Evolutionary conservation across 2,797 vertebrate genomes (phyloP).

Genomic region (Pseudochaenichthys georgianus): DNA sequence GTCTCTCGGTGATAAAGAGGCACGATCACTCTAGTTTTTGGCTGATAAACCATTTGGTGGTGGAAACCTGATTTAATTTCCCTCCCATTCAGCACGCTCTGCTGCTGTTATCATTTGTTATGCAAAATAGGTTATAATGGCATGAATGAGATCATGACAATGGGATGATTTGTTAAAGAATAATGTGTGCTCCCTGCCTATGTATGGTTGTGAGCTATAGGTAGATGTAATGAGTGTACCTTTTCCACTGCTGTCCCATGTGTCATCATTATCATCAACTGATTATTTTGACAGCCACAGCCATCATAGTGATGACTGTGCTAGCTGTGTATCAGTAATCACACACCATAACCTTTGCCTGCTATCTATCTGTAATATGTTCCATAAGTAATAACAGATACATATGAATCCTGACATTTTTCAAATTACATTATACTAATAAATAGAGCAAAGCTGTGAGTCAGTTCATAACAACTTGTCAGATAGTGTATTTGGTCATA

Average conservation of each 20-base stretch:
- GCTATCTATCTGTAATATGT: neutral
- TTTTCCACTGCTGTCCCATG: slow-evolving; percentile 11
- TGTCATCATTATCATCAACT: slow-evolving; percentile 16
- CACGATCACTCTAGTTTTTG: slow-evolving; percentile 43
- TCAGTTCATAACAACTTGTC: neutral
- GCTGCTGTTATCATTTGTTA: slow-evolving; percentile 46
- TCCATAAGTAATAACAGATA: neutral
- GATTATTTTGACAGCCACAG: slow-evolving; percentile 29
- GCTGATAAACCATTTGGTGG: slow-evolving; percentile 46
- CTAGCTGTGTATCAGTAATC: slow-evolving; percentile 17
- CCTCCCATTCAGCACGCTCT: slow-evolving; percentile 24
- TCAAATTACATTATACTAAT: neutral
- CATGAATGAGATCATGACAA: slow-evolving; percentile 59
- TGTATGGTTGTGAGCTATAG: slow-evolving; percentile 26
- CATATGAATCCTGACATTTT: neutral
- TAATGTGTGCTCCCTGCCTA: slow-evolving; percentile 24
- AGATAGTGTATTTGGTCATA: neutral
- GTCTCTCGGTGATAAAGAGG: slow-evolving; percentile 40
- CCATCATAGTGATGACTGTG: slow-evolving; percentile 24
- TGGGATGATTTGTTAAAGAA: slow-evolving; percentile 54
- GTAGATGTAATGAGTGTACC: neutral
- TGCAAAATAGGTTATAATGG: slow-evolving; percentile 60
- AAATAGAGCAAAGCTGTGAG: neutral
- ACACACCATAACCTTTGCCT: neutral
- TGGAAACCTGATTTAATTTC: slow-evolving; percentile 52